Percentiles rank a stretch among this genome's conserved stretches.
phyloP scores from a whole-genome alignment of 2,888 invertebrate species.

The Lagria hirta region DNA sequence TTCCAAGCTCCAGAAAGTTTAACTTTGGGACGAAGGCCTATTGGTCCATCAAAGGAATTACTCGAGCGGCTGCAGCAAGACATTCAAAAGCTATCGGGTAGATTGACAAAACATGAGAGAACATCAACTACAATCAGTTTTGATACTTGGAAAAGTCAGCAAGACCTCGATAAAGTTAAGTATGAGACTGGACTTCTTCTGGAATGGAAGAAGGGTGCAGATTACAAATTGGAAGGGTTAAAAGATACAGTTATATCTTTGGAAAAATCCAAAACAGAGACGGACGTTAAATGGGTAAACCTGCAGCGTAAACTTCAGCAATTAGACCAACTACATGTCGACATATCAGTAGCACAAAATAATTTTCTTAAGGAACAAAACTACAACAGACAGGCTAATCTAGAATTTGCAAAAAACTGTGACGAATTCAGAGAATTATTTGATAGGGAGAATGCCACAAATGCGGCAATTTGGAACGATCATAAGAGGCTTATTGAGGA shows the following conservation, averaged over 20 bases:
- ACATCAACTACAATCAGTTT: slow-evolving; percentile 1
- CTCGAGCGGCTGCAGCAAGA: slow-evolving; percentile 28
- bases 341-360: slow-evolving; percentile 40
- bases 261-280: slow-evolving; percentile 35
- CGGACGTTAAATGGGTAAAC: slow-evolving; percentile 31
- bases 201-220: slow-evolving; percentile 58
- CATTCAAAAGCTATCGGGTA: slow-evolving; percentile 32
- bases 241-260: slow-evolving; percentile 45
- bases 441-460: slow-evolving; percentile 49
- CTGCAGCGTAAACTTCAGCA: slow-evolving; percentile 37
- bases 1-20: not conserved
- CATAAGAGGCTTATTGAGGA: slow-evolving; percentile 45
- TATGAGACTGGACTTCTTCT: slow-evolving; percentile 54
- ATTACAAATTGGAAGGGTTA: slow-evolving; percentile 56
- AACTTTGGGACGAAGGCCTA: slow-evolving; percentile 8
- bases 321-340: slow-evolving; percentile 40
- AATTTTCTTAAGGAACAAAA: slow-evolving; percentile 44
- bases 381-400: slow-evolving; percentile 37
- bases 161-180: slow-evolving; percentile 42
- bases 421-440: slow-evolving; percentile 48
- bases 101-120: slow-evolving; percentile 32
- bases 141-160: slow-evolving; percentile 19
- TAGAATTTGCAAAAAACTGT: slow-evolving; percentile 35
- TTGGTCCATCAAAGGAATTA: slow-evolving; percentile 9
- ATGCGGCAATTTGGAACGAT: slow-evolving; percentile 51